Evolutionary conservation across 2,797 vertebrate genomes (phyloP).

Genomic region (Parauchenoglanis ngamensis): DNA sequence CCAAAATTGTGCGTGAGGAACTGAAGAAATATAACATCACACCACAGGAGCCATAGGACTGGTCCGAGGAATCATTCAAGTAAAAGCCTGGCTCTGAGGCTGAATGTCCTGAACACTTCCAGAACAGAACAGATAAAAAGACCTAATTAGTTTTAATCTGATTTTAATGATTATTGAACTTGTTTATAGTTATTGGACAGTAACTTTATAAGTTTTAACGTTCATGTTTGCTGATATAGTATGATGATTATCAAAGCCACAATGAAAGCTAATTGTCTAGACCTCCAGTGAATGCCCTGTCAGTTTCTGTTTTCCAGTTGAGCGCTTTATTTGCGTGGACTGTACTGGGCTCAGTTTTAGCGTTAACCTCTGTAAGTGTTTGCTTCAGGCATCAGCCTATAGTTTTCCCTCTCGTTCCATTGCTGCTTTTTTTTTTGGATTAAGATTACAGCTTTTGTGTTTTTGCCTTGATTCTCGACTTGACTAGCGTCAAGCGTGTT

Average conservation of each 20-base stretch:
- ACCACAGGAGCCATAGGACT: neutral
- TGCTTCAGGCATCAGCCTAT: neutral
- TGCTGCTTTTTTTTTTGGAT: neutral
- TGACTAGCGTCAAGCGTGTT: neutral
- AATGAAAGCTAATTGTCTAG: neutral
- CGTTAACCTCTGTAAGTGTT: neutral
- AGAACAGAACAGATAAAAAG: neutral
- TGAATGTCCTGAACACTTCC: too few relatives aligned
- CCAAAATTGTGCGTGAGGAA: neutral
- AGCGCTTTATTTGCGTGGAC: neutral
- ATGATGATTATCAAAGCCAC: neutral
- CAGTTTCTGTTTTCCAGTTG: neutral
- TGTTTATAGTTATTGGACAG: neutral
- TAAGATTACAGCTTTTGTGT: neutral
- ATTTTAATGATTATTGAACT: neutral
- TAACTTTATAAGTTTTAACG: neutral
- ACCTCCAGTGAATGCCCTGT: neutral
- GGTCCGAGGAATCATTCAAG: neutral
- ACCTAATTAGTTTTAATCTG: neutral
- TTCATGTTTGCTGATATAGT: neutral
- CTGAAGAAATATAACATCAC: neutral
- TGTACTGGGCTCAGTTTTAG: neutral
- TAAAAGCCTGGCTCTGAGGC: neutral
- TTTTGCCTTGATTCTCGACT: neutral
- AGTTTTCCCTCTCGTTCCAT: neutral